Base-by-base conservation (phyloP, 2,113 vertebrate species). In the Syrrhaptes paradoxus region DNA sequence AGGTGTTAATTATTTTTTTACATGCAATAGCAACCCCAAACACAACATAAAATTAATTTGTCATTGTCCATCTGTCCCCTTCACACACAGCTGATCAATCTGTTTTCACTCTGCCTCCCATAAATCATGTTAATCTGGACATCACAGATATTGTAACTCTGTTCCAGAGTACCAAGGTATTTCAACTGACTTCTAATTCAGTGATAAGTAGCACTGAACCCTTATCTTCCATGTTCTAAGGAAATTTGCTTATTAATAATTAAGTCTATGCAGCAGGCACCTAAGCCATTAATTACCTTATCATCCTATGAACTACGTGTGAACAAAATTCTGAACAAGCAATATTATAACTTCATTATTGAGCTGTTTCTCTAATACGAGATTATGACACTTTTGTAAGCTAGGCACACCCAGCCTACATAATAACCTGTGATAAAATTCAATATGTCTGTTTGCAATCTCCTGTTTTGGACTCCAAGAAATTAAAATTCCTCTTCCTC, bases 81-180 rank as follows among this genome's bases (percentile, higher is more conserved):
- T 61, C 38, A 71, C 6, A 57, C 1, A 2, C 0, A 77, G 51
- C 4, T 0, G 0, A 67, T 59, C 43, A 70, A 71, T 36, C 13
- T 48, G 12, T 54, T 80, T 82, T 77, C 51, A 57, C 26, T 59
- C 55, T 82, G 18, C 11, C 21, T 55, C 17, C 9, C 5, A 63
- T 8, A 74, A 81, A 34, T 63, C 13, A 31, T 62, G 48, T 24
- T 74, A 32, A 70, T 36, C 22, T 58, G 31, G 15, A 46, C 22
- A 45, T 32, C 34, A 83, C 10, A 80, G 48, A 48, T 74, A 68
- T 85, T 90, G 90, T 65, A 85, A 59, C 41, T 68, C 22, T 52
- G 3, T 43, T 49, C 32, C 31, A 24, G 26, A 85, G 5, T 9
- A 87, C 6, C 24, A 29, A 34, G 17, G 29, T 49, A 87, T 76